phyloP scores from a whole-genome alignment of 1,140 invertebrate species.

The Sesamia nonagrioides region DNA sequence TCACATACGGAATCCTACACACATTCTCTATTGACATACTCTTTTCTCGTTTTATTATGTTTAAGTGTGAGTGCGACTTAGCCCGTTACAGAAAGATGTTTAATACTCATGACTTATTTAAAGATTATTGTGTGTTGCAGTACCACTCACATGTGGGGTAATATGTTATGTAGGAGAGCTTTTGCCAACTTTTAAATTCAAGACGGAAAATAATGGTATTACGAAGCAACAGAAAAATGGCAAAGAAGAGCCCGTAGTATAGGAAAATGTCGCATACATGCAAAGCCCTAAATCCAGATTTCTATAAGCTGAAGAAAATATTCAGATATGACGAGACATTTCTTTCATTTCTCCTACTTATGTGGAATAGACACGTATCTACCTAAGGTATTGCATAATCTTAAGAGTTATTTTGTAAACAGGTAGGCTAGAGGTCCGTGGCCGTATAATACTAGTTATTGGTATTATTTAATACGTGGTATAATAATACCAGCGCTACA shows the following conservation, averaged over 20 bases:
- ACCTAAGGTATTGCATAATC: too few relatives aligned
- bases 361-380: too few relatives aligned
- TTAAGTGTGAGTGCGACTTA: slow-evolving; percentile 3
- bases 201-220: neutral
- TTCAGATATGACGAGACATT: neutral
- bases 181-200: neutral
- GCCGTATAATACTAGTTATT: too few relatives aligned
- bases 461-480: too few relatives aligned
- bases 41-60: slow-evolving; percentile 5
- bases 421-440: too few relatives aligned
- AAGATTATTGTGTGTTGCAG: slow-evolving; percentile 9
- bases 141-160: neutral
- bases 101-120: slow-evolving; percentile 30
- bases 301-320: neutral
- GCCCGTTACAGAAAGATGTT: slow-evolving; percentile 41
- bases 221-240: slow-evolving; percentile 1
- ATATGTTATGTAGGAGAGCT: neutral
- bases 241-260: neutral
- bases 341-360: too few relatives aligned
- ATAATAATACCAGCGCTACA: too few relatives aligned
- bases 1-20: neutral
- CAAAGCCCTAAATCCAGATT: neutral
- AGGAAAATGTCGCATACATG: neutral
- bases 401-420: too few relatives aligned
- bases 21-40: neutral